Conservation (phyloP, 1,140 invertebrate species). For the Halyomorpha halys region DNA sequence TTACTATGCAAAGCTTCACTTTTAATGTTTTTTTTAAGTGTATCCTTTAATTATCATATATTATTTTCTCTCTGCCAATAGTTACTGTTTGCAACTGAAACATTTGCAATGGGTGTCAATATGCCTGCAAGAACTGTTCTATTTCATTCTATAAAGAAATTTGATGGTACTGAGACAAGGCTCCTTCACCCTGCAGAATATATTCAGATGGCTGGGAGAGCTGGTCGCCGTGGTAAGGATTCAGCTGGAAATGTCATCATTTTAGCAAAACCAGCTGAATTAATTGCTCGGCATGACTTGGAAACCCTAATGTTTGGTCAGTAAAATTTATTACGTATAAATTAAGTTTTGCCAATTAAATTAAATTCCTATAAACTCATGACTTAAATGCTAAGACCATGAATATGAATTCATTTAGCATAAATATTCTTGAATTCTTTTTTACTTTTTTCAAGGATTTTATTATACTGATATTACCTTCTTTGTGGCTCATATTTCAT, state of each 20-base stretch:
- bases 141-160: slow-evolving; percentile 89
- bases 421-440: no score
- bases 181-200: slow-evolving; percentile 81
- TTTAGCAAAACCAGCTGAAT: slow-evolving; percentile 36
- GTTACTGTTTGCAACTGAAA: slow-evolving; percentile 93
- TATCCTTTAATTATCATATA: no score
- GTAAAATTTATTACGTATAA: not conserved
- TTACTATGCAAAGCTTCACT: no score
- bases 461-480: no score
- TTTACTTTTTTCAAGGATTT: no score
- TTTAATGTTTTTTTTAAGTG: no score
- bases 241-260: slow-evolving; percentile 89
- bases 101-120: slow-evolving; percentile 98
- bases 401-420: no score
- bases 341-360: no score
- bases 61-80: no score
- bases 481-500: no score
- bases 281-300: not conserved
- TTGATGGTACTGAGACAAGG: slow-evolving; percentile 71
- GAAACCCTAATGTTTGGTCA: slow-evolving; percentile 1
- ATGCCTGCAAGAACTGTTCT: slow-evolving; percentile 95
- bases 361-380: no score
- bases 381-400: no score
- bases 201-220: slow-evolving; percentile 96
- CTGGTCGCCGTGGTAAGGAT: slow-evolving; percentile 86